Conservation (phyloP, 2,888 invertebrate genomes). For the Dichetophora obliterata region DNA sequence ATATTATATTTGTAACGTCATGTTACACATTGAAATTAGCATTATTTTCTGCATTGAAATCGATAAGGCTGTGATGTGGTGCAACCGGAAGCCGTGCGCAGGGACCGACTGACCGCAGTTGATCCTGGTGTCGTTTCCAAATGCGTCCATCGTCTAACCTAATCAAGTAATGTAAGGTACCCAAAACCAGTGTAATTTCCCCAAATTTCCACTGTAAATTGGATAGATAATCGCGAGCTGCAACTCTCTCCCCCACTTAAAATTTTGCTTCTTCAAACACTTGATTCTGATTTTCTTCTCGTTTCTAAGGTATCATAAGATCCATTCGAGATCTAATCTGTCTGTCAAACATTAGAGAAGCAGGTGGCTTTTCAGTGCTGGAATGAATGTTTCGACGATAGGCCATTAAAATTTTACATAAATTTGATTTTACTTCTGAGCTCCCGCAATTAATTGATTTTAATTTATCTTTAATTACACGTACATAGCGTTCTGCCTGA, state of each 20-base stretch:
- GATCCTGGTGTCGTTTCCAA: slow-evolving; percentile 36
- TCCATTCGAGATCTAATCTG: slow-evolving; percentile 4
- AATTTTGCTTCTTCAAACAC: slow-evolving; percentile 1
- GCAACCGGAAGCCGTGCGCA: neutral
- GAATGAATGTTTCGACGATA: slow-evolving; percentile 2
- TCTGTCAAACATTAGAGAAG: neutral
- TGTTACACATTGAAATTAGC: too few relatives aligned
- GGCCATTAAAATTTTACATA: neutral
- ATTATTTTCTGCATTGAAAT: too few relatives aligned
- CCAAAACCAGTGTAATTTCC: too few relatives aligned
- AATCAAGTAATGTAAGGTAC: too few relatives aligned
- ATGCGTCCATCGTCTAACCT: neutral
- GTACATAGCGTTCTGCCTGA: slow-evolving; percentile 30
- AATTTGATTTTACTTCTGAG: too few relatives aligned
- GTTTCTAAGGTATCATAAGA: neutral
- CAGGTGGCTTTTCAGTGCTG: neutral
- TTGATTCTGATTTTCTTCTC: neutral
- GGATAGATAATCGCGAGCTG: slow-evolving; percentile 35
- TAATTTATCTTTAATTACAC: slow-evolving; percentile 29
- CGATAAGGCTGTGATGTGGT: neutral
- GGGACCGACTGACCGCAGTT: slow-evolving; percentile 14
- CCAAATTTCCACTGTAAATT: too few relatives aligned
- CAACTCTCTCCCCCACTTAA: slow-evolving; percentile 20
- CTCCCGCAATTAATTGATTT: too few relatives aligned
- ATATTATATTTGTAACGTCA: too few relatives aligned